Base-by-base conservation (phyloP, 2,888 invertebrate genomes). In the Sericinus montela region DNA sequence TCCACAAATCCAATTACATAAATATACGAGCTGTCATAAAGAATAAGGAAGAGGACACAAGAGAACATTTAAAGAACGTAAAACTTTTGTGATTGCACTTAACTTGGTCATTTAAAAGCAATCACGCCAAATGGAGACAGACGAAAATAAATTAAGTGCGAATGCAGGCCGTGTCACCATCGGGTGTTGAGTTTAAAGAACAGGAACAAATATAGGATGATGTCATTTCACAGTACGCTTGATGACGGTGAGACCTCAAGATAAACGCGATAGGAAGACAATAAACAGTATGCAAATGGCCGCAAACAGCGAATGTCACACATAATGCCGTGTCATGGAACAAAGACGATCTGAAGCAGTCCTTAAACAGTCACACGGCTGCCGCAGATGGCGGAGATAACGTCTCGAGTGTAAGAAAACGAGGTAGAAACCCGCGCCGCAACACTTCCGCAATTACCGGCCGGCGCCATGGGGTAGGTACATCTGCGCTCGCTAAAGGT, bases 401-500 rank as follows among this genome's bases (percentile, higher is more conserved):
- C 56, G 52, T 50, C 48, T 52, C 54, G 51, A 51, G 53, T 39
- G 53, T 47, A 19, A 28, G n/a, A 5, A 25, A 32, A 34, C n/a
- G 34, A 15, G 32, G 32, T 11, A 32, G 32, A n/a, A 32, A 32
- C 32, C 7, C 19, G 28, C 13, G 14, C 13, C 25, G 7, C 29
- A 43, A 29, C 62, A 57, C 76, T 86, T 85, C 84, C 85, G 79
- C 80, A 81, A 82, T 83, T 77, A 72, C 60, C 37, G 35, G 38
- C 52, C 54, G 69, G 65, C 69, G 72, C 68, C 73, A 63, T 61
- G 63, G 67, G 63, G 61, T 69, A 69, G 63, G 61, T 69, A 69
- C 72, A 76, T 75, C 70, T 72, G 71, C 69, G 70, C 69, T 60
- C 63, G 62, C 68, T 68, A 78, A 81, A 82, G 81, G 80, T 83